Conservation (phyloP, 2,113 vertebrate genomes). For the Percina caprodes region DNA sequence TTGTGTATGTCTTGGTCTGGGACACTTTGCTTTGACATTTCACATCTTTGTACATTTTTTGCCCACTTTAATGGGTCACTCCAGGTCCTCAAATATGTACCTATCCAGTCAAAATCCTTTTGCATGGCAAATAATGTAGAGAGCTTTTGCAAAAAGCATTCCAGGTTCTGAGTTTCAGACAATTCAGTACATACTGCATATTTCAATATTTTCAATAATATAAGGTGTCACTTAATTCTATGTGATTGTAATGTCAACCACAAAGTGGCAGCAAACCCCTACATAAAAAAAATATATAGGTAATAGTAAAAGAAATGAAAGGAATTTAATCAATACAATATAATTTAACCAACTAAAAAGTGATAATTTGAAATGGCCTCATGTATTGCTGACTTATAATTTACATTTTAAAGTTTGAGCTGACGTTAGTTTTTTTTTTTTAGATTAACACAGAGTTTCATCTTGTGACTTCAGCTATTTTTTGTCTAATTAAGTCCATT, state of each 20-base stretch:
- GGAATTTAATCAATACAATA: background rate
- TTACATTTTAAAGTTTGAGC: background rate
- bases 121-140: background rate
- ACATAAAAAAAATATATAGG: background rate
- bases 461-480: background rate
- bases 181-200: background rate
- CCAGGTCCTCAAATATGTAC: background rate
- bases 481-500: background rate
- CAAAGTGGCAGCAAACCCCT: conserved; percentile 24
- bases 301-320: background rate
- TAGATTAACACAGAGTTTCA: background rate
- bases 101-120: conserved; percentile 8
- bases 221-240: background rate
- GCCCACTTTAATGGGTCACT: background rate
- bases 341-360: background rate
- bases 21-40: conserved; percentile 5
- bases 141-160: background rate
- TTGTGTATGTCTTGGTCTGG: background rate
- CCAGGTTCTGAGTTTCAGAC: background rate
- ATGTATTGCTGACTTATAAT: background rate
- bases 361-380: background rate
- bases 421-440: background rate
- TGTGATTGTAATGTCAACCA: conserved; percentile 5
- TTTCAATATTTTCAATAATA: background rate
- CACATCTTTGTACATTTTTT: background rate